These are phyloP conservation scores for Sanderia malayensis DNA, from an alignment of 30 jellyfish, hydroid and myxozoan species.

Conservation along the genomic window DNA sequence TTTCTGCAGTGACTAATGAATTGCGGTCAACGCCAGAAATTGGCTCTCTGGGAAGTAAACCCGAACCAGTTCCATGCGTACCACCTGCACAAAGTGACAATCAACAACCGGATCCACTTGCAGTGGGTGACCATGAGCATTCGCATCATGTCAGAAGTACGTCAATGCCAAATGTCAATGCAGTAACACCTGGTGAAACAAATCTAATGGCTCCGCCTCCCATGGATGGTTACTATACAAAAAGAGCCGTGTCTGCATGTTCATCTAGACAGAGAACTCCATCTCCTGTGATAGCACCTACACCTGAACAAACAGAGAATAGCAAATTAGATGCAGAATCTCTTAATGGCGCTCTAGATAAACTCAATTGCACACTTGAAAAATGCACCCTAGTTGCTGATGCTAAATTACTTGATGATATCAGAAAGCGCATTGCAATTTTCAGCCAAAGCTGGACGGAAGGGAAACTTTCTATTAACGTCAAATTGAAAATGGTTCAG, in stretches of 20 bases:
- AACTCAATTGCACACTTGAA: conserved; percentile 36
- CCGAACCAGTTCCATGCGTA: background rate
- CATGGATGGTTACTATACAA: conserved; percentile 66
- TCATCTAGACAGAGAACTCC: conserved; percentile 67
- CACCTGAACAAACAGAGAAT: background rate
- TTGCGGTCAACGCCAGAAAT: background rate
- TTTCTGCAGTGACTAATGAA: background rate
- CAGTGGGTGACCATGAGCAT: conserved; percentile 14
- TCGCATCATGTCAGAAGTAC: conserved; percentile 54
- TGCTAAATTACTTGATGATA: conserved; percentile 28
- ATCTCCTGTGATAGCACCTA: conserved; percentile 18
- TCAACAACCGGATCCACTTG: conserved; percentile 25
- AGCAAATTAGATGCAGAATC: background rate
- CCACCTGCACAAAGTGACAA: conserved; percentile 16
- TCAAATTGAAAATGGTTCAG: conserved; percentile 17
- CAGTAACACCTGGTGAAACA: conserved; percentile 12
- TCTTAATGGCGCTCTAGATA: conserved; percentile 13
- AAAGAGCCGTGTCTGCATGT: conserved; percentile 52
- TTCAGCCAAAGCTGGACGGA: conserved; percentile 38
- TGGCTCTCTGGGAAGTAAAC: background rate
- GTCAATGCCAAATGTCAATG: conserved; percentile 57
- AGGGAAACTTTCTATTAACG: conserved; percentile 19
- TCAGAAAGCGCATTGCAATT: conserved; percentile 27
- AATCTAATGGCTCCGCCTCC: conserved; percentile 64
- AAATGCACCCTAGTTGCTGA: conserved; percentile 24